Evolutionary conservation across 1,140 invertebrate genomes (phyloP).

Genomic region (Tetranychus cinnabarinus): DNA sequence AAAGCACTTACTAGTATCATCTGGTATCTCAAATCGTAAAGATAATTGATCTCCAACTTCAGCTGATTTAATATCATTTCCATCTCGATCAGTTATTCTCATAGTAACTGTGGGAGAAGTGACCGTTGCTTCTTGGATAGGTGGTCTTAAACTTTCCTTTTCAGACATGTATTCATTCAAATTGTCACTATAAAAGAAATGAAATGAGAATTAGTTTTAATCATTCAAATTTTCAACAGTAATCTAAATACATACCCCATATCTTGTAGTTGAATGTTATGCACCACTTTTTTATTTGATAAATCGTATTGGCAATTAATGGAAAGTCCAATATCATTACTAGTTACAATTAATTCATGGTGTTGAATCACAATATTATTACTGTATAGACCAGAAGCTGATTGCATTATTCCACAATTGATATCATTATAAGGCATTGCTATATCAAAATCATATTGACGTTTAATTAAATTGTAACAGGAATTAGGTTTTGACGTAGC

Average conservation of each 20-base stretch:
- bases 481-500: slow-evolving; percentile 78
- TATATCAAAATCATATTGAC: slow-evolving; percentile 16
- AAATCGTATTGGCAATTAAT: slow-evolving; percentile 80
- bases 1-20: slow-evolving; percentile 18
- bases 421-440: slow-evolving; percentile 16
- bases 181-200: neutral
- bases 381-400: slow-evolving; percentile 32
- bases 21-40: slow-evolving; percentile 69
- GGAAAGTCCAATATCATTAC: slow-evolving; percentile 66
- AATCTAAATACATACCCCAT: slow-evolving; percentile 9
- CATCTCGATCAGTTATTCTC: slow-evolving; percentile 42
- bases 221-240: neutral
- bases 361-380: slow-evolving; percentile 79
- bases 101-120: slow-evolving; percentile 79
- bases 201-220: neutral
- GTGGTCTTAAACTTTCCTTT: neutral
- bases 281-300: slow-evolving; percentile 72
- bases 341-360: slow-evolving; percentile 80
- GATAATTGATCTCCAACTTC: slow-evolving; percentile 39
- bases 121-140: slow-evolving; percentile 33
- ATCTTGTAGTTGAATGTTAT: slow-evolving; percentile 26
- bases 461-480: slow-evolving; percentile 44
- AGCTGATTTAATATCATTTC: slow-evolving; percentile 24
- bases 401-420: slow-evolving; percentile 15
- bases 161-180: neutral